These are phyloP conservation scores for Callospermophilus lateralis DNA, from an alignment of 2,113 vertebrate species.

Conservation along the genomic window DNA sequence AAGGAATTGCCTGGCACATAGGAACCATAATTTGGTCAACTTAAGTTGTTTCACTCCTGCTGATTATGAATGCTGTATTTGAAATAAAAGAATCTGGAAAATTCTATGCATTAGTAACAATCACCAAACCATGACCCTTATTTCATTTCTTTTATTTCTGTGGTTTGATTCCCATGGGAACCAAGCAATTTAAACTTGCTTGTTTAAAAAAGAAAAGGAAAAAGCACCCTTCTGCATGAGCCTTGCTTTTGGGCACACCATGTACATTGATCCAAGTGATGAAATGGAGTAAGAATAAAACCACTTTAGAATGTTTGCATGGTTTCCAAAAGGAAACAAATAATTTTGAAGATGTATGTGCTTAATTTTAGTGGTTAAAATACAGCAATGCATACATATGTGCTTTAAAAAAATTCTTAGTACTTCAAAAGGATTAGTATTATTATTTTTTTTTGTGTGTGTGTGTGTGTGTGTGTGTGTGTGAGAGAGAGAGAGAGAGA, in stretches of 20 bases:
- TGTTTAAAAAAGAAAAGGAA: neutral
- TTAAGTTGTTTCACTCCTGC: neutral
- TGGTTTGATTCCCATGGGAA: constrained; percentile 38
- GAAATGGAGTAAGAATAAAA: neutral
- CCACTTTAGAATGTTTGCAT: neutral
- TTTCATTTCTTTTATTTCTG: neutral
- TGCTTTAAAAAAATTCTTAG: neutral
- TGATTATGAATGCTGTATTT: neutral
- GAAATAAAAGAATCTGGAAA: constrained; percentile 10
- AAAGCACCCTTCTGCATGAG: neutral
- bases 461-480: too few species aligned
- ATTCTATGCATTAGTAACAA: neutral
- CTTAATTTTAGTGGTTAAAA: neutral
- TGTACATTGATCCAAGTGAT: neutral
- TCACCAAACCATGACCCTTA: constrained; percentile 14
- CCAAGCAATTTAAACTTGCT: constrained; percentile 33
- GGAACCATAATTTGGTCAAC: neutral
- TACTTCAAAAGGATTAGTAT: neutral
- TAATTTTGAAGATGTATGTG: constrained; percentile 8
- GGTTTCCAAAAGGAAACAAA: neutral
- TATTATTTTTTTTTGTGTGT: neutral
- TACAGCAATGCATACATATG: neutral
- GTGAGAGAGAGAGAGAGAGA: too few species aligned
- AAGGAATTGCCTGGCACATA: neutral
- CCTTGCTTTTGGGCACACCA: neutral